Conservation (phyloP, 1,140 invertebrate species). For the Cryptotermes secundus region DNA sequence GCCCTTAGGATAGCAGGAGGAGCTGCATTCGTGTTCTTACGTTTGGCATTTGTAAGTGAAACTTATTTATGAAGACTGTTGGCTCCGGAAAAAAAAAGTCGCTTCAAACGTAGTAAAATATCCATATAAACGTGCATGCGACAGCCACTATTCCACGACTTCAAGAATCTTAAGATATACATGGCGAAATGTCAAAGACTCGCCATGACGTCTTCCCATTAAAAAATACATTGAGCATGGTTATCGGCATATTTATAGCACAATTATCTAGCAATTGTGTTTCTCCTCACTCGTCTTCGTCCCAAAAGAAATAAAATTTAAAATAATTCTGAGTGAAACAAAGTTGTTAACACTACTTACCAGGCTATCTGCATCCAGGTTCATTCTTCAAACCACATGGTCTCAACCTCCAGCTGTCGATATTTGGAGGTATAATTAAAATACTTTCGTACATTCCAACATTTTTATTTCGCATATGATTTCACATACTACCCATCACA, state of each 20-base stretch:
- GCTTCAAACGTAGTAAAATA: not conserved
- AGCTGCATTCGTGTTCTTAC: not conserved
- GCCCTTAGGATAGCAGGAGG: too few species aligned
- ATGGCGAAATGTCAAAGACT: not conserved
- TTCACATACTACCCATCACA: not conserved
- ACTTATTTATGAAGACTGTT: not conserved
- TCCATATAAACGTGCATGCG: not conserved
- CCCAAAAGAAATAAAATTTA: not conserved
- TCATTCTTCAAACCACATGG: conserved; percentile 46
- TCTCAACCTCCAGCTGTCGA: conserved; percentile 16
- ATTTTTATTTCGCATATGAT: not conserved
- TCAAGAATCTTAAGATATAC: conserved; percentile 9
- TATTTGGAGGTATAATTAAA: conserved; percentile 26
- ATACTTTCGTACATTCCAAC: conserved; percentile 22
- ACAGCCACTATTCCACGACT: not conserved
- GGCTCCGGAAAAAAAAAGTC: not conserved
- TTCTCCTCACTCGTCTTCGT: too few species aligned
- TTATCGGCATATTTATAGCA: too few species aligned
- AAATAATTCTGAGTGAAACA: conserved; percentile 5
- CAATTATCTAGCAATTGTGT: too few species aligned
- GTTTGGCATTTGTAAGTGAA: not conserved
- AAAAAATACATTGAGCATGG: too few species aligned
- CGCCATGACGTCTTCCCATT: too few species aligned
- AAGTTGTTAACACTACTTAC: conserved; percentile 44
- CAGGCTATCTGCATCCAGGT: conserved; percentile 52